Percentiles rank a stretch among this genome's conserved stretches.
phyloP scores from a whole-genome alignment of 2,888 invertebrate genomes.

The Brachynemurus nebulosus region DNA sequence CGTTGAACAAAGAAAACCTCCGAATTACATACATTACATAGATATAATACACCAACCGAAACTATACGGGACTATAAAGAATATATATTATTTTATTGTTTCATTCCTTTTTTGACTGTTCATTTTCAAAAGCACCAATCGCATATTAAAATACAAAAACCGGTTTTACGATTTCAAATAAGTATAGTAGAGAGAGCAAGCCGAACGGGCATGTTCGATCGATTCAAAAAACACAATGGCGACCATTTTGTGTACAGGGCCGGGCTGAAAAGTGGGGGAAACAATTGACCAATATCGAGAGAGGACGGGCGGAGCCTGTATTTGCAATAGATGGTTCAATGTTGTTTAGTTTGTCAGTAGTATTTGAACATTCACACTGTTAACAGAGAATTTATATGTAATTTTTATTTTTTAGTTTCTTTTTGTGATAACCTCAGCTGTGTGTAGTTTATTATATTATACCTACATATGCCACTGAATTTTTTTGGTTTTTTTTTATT shows the following conservation, averaged over 20 bases:
- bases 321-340: not conserved
- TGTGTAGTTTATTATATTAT: too few species aligned
- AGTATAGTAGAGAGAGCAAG: too few species aligned
- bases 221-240: not conserved
- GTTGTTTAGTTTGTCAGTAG: not conserved
- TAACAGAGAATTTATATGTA: not conserved
- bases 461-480: too few species aligned
- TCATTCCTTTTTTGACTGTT: not conserved
- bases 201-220: not conserved
- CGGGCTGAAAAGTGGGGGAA: not conserved
- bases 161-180: too few species aligned
- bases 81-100: too few species aligned
- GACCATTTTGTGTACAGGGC: conserved; percentile 4
- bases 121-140: not conserved
- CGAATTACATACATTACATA: too few species aligned
- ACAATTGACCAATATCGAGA: not conserved
- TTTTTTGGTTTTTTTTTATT: too few species aligned
- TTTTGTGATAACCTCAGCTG: too few species aligned
- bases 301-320: not conserved
- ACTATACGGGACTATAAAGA: too few species aligned
- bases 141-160: not conserved
- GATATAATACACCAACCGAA: too few species aligned
- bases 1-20: too few species aligned
- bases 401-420: not conserved
- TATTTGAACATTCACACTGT: not conserved